Evolutionary conservation across 2,797 vertebrate species (phyloP).

Genomic region (Xerus rutilus): DNA sequence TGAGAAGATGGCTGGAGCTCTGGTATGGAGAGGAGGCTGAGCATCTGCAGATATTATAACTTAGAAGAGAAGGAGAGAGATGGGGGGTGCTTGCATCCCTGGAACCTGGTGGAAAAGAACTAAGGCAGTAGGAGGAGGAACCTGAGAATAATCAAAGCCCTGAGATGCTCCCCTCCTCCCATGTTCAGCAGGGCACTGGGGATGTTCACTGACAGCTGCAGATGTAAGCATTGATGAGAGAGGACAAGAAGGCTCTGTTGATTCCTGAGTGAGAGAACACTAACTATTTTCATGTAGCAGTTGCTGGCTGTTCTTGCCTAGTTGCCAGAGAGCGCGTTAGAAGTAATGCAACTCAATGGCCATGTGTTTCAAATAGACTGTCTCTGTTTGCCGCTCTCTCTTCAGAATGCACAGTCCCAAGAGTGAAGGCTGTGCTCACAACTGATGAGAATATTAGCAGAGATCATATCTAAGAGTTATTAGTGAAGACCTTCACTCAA

Average conservation of each 20-base stretch:
- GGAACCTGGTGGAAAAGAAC: neutral
- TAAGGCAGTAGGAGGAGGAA: neutral
- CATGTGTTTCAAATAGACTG: neutral
- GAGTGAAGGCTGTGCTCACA: neutral
- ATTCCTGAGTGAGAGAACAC: conserved; percentile 39
- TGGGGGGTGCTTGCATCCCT: neutral
- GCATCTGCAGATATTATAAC: neutral
- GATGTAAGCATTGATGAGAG: neutral
- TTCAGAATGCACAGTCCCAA: neutral
- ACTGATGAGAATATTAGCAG: neutral
- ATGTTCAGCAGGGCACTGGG: neutral
- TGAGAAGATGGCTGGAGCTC: neutral
- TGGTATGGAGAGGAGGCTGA: neutral
- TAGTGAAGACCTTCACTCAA: neutral
- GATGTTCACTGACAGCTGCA: neutral
- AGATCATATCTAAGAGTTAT: neutral
- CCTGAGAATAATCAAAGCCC: neutral
- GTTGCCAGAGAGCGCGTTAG: conserved; percentile 32
- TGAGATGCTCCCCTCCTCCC: neutral
- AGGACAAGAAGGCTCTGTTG: conserved; percentile 63
- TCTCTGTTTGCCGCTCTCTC: neutral
- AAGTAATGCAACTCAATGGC: conserved; percentile 25
- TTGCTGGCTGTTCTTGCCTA: conserved; percentile 15
- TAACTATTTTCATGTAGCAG: conserved; percentile 48
- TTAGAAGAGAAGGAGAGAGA: neutral